These are phyloP conservation scores for Zelostemma sp. DNA, from an alignment of 1,140 invertebrate species.

Conservation along the genomic window DNA sequence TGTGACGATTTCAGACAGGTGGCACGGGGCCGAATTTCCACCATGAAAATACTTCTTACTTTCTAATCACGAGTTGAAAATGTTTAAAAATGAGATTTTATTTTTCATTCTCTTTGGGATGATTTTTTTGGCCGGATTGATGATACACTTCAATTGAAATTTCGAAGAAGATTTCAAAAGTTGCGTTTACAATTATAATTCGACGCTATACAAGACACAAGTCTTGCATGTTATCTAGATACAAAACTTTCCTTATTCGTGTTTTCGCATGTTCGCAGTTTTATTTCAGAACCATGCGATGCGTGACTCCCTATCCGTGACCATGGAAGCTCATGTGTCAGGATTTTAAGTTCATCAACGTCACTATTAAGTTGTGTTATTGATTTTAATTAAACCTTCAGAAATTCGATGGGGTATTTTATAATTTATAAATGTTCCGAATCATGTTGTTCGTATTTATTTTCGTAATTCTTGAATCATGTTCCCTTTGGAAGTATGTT, in stretches of 20 bases:
- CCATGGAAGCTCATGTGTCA: constrained; percentile 37
- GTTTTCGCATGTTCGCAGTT: constrained; percentile 39
- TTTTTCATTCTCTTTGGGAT: too few relatives aligned
- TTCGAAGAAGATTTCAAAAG: not conserved
- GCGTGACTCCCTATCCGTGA: constrained; percentile 24
- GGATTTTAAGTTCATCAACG: constrained; percentile 20
- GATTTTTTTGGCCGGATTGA: not conserved
- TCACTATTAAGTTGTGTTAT: constrained; percentile 23
- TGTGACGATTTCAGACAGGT: constrained; percentile 52
- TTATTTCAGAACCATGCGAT: constrained; percentile 25
- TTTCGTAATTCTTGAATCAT: too few relatives aligned
- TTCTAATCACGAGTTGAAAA: too few relatives aligned
- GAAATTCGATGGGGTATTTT: too few relatives aligned
- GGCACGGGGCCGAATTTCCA: constrained; percentile 39
- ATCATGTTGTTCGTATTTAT: too few relatives aligned
- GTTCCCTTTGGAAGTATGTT: too few relatives aligned
- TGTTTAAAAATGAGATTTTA: too few relatives aligned
- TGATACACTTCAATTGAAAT: not conserved
- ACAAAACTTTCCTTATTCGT: constrained; percentile 22
- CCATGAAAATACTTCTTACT: too few relatives aligned
- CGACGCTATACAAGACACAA: not conserved
- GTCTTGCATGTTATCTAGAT: constrained; percentile 4
- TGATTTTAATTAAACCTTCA: constrained; percentile 29
- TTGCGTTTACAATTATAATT: constrained; percentile 1
- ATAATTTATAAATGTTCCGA: too few relatives aligned